A percentile compares a stretch with the other conserved stretches of the same genome.
phyloP scores from a whole-genome alignment of 2,113 vertebrate genomes.

The Dinomys branickii region DNA sequence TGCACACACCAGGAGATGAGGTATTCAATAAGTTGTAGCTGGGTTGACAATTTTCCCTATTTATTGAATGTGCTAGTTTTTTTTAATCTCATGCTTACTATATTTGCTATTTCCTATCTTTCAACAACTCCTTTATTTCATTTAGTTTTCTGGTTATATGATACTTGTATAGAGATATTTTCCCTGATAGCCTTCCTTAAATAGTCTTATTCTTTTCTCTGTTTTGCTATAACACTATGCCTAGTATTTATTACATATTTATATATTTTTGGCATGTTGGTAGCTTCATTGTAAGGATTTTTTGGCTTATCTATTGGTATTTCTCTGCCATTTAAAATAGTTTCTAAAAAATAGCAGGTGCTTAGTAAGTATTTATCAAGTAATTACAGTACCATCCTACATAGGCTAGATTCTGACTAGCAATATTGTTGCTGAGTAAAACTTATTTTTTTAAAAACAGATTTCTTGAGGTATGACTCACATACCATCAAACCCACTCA shows the following conservation, averaged over 20 bases:
- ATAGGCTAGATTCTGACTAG: neutral
- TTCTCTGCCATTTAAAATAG: neutral
- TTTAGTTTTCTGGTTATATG: neutral
- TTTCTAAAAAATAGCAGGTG: neutral
- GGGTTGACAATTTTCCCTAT: neutral
- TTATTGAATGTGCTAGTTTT: neutral
- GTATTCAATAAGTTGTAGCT: neutral
- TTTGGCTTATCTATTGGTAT: neutral
- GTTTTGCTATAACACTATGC: neutral
- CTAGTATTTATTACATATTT: neutral
- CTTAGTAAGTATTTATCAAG: neutral
- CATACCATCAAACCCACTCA: neutral
- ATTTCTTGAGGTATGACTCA: neutral
- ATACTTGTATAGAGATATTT: neutral
- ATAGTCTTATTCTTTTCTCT: neutral
- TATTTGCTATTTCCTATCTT: neutral
- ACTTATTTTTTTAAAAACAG: neutral
- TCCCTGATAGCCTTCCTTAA: neutral
- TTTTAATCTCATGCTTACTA: neutral
- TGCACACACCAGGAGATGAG: neutral
- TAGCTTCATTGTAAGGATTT: neutral
- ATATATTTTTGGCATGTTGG: neutral
- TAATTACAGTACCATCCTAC: neutral
- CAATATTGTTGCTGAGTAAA: neutral
- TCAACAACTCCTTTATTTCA: neutral